Conservation (phyloP, 2,797 vertebrate species). For the Cygnus olor region DNA sequence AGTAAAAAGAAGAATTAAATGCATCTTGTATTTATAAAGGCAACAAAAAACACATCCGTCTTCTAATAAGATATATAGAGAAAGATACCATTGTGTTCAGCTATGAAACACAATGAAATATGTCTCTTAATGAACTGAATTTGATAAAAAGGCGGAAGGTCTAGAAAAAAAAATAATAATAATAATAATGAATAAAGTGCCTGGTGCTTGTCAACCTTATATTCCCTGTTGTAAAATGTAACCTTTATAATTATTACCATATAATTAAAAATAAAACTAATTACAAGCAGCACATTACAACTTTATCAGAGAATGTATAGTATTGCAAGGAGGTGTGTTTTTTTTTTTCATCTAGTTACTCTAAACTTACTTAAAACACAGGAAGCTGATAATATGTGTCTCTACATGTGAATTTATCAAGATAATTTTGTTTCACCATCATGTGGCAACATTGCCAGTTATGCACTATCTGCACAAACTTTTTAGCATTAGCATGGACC, state of each 20-base stretch:
- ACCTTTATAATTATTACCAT: constrained; percentile 33
- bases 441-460: neutral
- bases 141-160: neutral
- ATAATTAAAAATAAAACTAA: constrained; percentile 54
- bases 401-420: neutral
- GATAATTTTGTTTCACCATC: constrained; percentile 18
- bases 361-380: neutral
- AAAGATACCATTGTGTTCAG: neutral
- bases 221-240: constrained; percentile 42
- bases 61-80: neutral
- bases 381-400: neutral
- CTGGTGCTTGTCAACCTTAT: neutral
- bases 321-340: neutral
- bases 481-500: constrained; percentile 17
- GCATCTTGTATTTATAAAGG: neutral
- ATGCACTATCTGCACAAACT: neutral
- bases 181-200: neutral
- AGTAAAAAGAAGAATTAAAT: neutral
- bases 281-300: constrained; percentile 5
- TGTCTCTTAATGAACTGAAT: neutral
- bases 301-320: too few species aligned
- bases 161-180: neutral
- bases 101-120: neutral
- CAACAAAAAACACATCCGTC: neutral
- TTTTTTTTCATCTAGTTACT: constrained; percentile 24